Conservation (phyloP, 2,888 invertebrate genomes). For the Deilephila porcellus region DNA sequence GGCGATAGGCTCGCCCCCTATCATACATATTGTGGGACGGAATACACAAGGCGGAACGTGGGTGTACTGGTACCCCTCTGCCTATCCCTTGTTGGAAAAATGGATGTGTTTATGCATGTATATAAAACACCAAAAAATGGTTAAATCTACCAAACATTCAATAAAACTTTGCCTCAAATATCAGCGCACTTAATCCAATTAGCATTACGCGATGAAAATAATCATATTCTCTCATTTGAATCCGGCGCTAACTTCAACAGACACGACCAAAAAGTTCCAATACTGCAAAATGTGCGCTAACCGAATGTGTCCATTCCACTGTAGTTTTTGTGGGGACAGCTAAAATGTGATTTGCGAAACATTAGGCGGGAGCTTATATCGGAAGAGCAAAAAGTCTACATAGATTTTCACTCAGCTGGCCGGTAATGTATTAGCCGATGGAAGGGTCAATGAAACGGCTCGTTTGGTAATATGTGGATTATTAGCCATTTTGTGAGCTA, state of each 20-base stretch:
- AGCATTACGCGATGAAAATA: neutral
- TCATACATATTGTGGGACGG: too few species aligned
- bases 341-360: conserved; percentile 55
- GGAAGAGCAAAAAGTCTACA: conserved; percentile 55
- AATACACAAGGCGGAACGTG: too few species aligned
- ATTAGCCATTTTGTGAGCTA: neutral
- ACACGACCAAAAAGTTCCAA: conserved; percentile 16
- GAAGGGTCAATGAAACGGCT: neutral
- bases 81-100: too few species aligned
- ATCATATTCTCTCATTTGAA: neutral
- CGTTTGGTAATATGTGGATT: neutral
- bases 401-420: conserved; percentile 52
- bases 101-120: too few species aligned
- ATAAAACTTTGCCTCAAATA: neutral
- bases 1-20: too few species aligned
- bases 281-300: conserved; percentile 37
- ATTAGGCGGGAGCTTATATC: conserved; percentile 47
- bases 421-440: conserved; percentile 14
- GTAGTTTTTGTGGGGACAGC: conserved; percentile 49
- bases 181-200: neutral
- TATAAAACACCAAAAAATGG: too few species aligned
- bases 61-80: too few species aligned
- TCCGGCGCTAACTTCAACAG: neutral
- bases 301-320: conserved; percentile 48
- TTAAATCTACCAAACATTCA: too few species aligned